A percentile compares a stretch with the other conserved stretches of the same genome.
Conservation (phyloP, 2,888 invertebrate genomes). For the Leucozona laternaria region DNA sequence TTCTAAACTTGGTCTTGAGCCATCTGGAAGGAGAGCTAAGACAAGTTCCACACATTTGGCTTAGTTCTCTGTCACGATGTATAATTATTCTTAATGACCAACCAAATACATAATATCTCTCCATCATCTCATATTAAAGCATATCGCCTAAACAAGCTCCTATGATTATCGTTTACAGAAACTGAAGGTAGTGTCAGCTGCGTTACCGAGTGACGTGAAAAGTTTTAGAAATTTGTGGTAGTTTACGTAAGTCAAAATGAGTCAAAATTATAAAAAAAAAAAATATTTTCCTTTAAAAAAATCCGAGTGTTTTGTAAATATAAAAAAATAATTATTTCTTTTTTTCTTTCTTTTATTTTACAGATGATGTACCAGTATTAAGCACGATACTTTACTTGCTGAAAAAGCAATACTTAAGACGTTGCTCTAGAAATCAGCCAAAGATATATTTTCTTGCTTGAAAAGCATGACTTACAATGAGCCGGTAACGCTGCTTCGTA, state of each 20-base stretch:
- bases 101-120: slow-evolving; percentile 19
- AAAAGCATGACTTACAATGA: not conserved
- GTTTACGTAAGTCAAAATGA: slow-evolving; percentile 67
- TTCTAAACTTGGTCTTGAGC: slow-evolving; percentile 46
- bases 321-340: slow-evolving; percentile 12
- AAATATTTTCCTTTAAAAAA: slow-evolving; percentile 11
- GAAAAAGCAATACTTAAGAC: slow-evolving; percentile 9
- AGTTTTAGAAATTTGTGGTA: slow-evolving; percentile 40
- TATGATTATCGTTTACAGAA: slow-evolving; percentile 75
- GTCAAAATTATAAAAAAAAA: slow-evolving; percentile 37
- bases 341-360: slow-evolving; percentile 42
- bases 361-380: slow-evolving; percentile 30
- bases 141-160: slow-evolving; percentile 53
- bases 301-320: not conserved
- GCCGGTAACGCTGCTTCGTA: not conserved
- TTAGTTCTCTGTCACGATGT: slow-evolving; percentile 62
- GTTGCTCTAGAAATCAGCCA: slow-evolving; percentile 4
- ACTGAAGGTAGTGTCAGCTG: slow-evolving; percentile 69
- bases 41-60: slow-evolving; percentile 47
- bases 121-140: slow-evolving; percentile 5
- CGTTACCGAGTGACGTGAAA: slow-evolving; percentile 67
- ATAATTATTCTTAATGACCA: slow-evolving; percentile 39
- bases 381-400: slow-evolving; percentile 4
- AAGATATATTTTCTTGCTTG: slow-evolving; percentile 2
- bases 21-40: slow-evolving; percentile 58